Evolutionary conservation across 2,888 invertebrate genomes (phyloP).

Genomic region (Luperina nickerlii): DNA sequence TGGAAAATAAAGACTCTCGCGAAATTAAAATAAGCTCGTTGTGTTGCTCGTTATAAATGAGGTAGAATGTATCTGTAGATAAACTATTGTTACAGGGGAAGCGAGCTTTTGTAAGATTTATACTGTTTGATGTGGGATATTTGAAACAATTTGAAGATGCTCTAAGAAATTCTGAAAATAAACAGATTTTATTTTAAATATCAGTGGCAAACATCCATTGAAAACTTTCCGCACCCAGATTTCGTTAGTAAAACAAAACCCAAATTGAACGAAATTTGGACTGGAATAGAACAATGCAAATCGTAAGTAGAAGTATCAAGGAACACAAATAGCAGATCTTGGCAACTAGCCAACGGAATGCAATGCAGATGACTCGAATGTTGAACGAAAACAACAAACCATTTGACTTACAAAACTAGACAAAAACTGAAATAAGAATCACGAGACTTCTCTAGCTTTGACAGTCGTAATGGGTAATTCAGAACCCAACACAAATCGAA

Average conservation of each 20-base stretch:
- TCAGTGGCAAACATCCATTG: conserved; percentile 15
- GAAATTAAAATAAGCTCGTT: conserved; percentile 7
- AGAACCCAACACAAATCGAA: neutral
- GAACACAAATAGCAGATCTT: conserved; percentile 53
- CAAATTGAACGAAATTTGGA: conserved; percentile 40
- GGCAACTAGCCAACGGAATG: conserved; percentile 51
- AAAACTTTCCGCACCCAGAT: conserved; percentile 19
- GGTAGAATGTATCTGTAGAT: conserved; percentile 10
- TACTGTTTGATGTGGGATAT: too few species aligned
- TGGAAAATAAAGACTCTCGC: neutral
- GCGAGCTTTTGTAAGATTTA: neutral
- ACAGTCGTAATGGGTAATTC: conserved; percentile 8
- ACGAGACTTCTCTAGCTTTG: conserved; percentile 13
- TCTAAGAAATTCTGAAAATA: neutral
- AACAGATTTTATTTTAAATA: conserved; percentile 5
- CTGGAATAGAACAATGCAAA: conserved; percentile 50
- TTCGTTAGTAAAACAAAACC: conserved; percentile 39
- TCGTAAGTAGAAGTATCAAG: conserved; percentile 55
- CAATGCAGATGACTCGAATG: conserved; percentile 58
- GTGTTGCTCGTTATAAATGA: conserved; percentile 29
- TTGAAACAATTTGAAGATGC: neutral
- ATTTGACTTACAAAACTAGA: conserved; percentile 58
- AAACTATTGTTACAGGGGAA: neutral
- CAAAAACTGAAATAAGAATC: conserved; percentile 39
- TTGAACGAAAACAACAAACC: conserved; percentile 53